Base-by-base conservation (phyloP, 2,797 vertebrate species). In the Argya squamiceps region DNA sequence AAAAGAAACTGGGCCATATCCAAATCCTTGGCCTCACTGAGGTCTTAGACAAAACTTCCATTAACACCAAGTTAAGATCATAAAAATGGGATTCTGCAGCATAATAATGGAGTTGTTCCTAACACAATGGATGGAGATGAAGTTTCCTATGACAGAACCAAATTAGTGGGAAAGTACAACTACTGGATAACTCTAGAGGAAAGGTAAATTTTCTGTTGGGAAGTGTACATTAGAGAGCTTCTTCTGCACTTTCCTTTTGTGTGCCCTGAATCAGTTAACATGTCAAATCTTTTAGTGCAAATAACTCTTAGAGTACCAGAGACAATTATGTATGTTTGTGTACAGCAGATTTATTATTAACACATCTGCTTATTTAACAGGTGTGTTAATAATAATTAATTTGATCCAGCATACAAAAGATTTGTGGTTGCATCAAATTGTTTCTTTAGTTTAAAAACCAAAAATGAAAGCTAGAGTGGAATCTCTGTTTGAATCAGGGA, bases 341-440 rank as follows among this genome's bases (percentile, higher is more conserved):
- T 37, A 87, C 13, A 44, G 37, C 19, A 92, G 50, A 75, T 84
- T 83, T 92, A 69, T 77, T 94, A 83, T 64, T 84, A 77, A 70
- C 34, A 74, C 47, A 73, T 77, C 84, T 85, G n/a, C 36, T 91
- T 56, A 68, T 95, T 95, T 95, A 92, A 88, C 32, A 82, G 12
- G 34, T 92, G 75, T 93, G 36, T 56, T 84, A 92, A 92, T 73
- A 89, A 80, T 92, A 74, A 92, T 78, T 92, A 70, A 84, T 89
- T 79, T 86, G 68, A 73, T 91, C 71, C 23, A 88, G 65, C 49
- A 73, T 41, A 56, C 15, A 65, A 65, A 93, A 77, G 44, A 55
- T 53, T 55, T 84, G 60, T 64, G 75, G 43, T 68, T 39, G 36
- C 39, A 59, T 69, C n/a, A 89, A 68, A 64, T 93, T 73, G 2